Percentiles rank a stretch among this genome's conserved stretches.
Evolutionary conservation across 2,797 vertebrate genomes (phyloP).

Genomic region (Capromys pilorides): DNA sequence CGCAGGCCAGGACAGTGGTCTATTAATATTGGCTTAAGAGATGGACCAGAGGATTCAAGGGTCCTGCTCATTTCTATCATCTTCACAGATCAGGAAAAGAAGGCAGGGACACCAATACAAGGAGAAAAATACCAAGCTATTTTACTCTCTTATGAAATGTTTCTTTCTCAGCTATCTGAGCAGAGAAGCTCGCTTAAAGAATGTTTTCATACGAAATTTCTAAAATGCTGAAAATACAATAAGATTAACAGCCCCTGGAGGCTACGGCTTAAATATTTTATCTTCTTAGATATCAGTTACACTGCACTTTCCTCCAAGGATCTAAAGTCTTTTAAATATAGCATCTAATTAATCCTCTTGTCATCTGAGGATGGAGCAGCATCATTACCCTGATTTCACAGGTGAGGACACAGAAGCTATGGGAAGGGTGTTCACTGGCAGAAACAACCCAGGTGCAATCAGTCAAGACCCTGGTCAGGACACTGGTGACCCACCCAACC

Average conservation of each 20-base stretch:
- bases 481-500: not conserved
- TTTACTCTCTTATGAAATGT: constrained; percentile 52
- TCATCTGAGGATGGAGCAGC: constrained; percentile 68
- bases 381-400: constrained; percentile 75
- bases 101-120: not conserved
- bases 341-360: constrained; percentile 81
- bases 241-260: constrained; percentile 81
- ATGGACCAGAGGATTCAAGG: not conserved
- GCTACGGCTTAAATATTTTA: constrained; percentile 82
- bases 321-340: constrained; percentile 82
- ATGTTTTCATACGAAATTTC: constrained; percentile 82
- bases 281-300: constrained; percentile 82
- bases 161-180: constrained; percentile 70
- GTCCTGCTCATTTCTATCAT: not conserved
- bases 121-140: not conserved
- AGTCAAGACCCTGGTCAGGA: not conserved
- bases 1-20: accelerated
- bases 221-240: constrained; percentile 82
- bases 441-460: not conserved
- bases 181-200: constrained; percentile 72
- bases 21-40: not conserved
- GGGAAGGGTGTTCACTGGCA: not conserved
- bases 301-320: constrained; percentile 80
- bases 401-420: constrained; percentile 65
- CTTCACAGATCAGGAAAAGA: not conserved